Evolutionary conservation across 1,140 invertebrate genomes (phyloP).

Genomic region (Drepana arcuata): DNA sequence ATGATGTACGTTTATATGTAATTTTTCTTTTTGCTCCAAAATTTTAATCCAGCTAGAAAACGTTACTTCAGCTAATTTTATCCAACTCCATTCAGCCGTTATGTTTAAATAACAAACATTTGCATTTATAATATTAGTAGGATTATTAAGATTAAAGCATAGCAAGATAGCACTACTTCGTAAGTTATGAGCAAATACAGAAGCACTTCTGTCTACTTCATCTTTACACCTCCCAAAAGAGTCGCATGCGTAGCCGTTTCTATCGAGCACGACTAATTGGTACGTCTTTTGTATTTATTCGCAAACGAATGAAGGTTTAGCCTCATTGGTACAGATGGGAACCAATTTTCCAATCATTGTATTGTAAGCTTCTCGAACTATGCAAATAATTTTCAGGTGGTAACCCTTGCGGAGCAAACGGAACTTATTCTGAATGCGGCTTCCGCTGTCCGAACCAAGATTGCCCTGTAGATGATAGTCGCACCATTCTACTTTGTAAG

Average conservation of each 20-base stretch:
- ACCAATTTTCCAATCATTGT: not conserved
- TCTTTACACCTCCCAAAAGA: not conserved
- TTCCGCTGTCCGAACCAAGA: conserved; percentile 12
- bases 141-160: no score
- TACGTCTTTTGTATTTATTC: not conserved
- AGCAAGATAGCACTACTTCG: no score
- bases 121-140: no score
- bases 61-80: no score
- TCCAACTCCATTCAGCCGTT: no score
- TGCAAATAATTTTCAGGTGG: conserved; percentile 25
- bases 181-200: no score
- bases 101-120: no score
- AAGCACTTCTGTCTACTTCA: no score
- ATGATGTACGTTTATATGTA: no score
- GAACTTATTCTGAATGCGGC: conserved; percentile 10
- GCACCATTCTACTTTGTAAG: conserved; percentile 9
- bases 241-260: not conserved
- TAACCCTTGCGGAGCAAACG: conserved; percentile 14
- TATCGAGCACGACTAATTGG: not conserved
- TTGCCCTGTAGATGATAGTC: conserved; percentile 14
- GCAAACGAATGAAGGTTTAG: not conserved
- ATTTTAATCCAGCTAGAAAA: no score
- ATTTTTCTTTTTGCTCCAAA: no score
- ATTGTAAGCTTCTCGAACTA: not conserved
- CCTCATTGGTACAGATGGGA: not conserved